Base-by-base conservation (phyloP, 2,797 vertebrate species). In the Rhinoraja longicauda region DNA sequence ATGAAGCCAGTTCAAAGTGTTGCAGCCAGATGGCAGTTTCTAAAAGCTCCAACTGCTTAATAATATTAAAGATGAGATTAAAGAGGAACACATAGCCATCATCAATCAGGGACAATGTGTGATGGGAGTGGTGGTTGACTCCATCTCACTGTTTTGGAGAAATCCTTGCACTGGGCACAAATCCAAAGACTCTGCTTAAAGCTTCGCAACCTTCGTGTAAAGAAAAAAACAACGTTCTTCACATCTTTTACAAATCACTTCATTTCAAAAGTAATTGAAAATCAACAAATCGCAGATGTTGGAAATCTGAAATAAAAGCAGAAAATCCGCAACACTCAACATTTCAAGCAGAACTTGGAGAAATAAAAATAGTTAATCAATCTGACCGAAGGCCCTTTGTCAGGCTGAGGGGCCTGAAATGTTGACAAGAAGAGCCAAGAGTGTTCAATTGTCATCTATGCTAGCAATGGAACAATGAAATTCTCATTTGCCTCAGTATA, bases 61-160 rank as follows among this genome's bases (percentile, higher is more conserved):
- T 95, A 96, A 96, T 96, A 96, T 97, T 97, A 97, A 96, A 95
- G 96, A 95, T 96, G 96, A 96, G 96, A 94, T 97, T 97, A 97
- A 97, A 95, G 93, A 96, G 96, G 95, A 97, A 97, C 96, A 95
- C 95, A 95, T 95, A 95, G 96, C 96, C 96, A 96, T 92, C 32
- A 70, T 57, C 4, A 73, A 75, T 79, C 64, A 70, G 70, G 90
- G 84, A 59, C 81, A 78, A 75, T 82, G 75, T 93, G 72, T 17
- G 4, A 88, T 15, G 12, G 5, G 8, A 36, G 29, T 0, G 59
- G 13, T 32, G 59, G 6, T 88, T 75, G 64, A 57, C 36, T 82
- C 29, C 62, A 93, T 93, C 90, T 70, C 86, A 19, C 13, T 29
- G 45, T 75, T 93, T 91, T 82, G 93, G 62, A 78, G 91, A 93